phyloP scores from a whole-genome alignment of 2,888 invertebrate genomes.

The Thumatha senex region DNA sequence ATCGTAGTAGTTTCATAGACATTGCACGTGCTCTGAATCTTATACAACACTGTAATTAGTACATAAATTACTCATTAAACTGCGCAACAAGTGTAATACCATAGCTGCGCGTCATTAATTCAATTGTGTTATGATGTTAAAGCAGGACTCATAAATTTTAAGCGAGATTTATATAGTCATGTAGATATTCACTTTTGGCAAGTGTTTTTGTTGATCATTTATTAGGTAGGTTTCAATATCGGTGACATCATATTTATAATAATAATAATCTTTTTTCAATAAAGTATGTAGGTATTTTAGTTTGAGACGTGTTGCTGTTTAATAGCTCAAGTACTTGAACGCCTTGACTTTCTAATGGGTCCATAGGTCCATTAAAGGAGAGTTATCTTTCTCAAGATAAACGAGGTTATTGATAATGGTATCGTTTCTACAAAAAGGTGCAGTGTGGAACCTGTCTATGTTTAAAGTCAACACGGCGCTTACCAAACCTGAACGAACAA shows the following conservation, averaged over 20 bases:
- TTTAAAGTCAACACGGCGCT: constrained; percentile 59
- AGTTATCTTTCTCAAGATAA: constrained; percentile 59
- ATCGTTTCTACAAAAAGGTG: constrained; percentile 53
- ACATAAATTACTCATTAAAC: constrained; percentile 39
- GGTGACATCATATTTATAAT: constrained; percentile 22
- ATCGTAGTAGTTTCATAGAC: background rate
- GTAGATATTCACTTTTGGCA: constrained; percentile 48
- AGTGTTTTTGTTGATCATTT: constrained; percentile 35
- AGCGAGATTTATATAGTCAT: constrained; percentile 46
- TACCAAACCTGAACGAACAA: constrained; percentile 54
- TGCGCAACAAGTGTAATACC: constrained; percentile 48
- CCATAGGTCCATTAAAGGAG: constrained; percentile 53
- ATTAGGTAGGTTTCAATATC: constrained; percentile 17
- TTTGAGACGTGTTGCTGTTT: constrained; percentile 8
- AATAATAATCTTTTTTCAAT: constrained; percentile 6
- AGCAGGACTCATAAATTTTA: constrained; percentile 42
- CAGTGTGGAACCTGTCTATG: constrained; percentile 56
- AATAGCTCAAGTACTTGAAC: constrained; percentile 16
- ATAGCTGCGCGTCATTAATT: constrained; percentile 53
- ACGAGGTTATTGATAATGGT: constrained; percentile 67
- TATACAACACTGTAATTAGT: constrained; percentile 40
- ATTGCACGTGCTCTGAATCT: constrained; percentile 39
- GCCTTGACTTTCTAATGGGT: constrained; percentile 44
- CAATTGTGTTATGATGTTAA: constrained; percentile 48
- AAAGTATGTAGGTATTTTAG: constrained; percentile 7